A percentile compares a stretch with the other conserved stretches of the same genome.
Conservation (phyloP, 2,888 invertebrate genomes). For the Leptopilina syphax region DNA sequence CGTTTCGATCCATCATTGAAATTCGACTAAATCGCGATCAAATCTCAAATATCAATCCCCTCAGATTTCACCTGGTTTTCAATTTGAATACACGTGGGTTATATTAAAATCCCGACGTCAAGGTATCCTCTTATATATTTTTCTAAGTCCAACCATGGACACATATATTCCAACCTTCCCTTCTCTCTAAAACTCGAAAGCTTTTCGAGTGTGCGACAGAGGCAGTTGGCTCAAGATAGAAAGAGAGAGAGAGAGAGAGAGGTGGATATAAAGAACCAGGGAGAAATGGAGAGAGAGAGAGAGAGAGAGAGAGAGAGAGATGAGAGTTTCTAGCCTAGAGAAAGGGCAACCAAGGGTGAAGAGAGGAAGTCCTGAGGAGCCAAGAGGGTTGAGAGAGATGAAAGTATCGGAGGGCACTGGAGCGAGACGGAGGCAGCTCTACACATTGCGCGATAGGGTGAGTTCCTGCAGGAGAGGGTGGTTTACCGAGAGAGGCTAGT, state of each 20-base stretch:
- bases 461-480: constrained; percentile 49
- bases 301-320: constrained; percentile 26
- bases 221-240: neutral
- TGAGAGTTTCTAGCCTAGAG: constrained; percentile 14
- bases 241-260: constrained; percentile 30
- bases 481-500: constrained; percentile 43
- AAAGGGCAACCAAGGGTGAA: constrained; percentile 2
- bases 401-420: neutral
- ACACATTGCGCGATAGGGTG: constrained; percentile 59
- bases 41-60: too few species aligned
- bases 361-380: neutral
- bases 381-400: neutral
- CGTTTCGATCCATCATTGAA: too few species aligned
- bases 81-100: neutral
- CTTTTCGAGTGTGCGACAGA: neutral
- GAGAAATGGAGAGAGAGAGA: neutral
- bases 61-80: too few species aligned
- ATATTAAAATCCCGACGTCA: neutral
- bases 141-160: neutral
- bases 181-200: neutral
- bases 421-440: constrained; percentile 48
- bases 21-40: too few species aligned
- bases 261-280: too few species aligned
- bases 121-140: constrained; percentile 1
- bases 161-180: too few species aligned